Evolutionary conservation across 2,113 vertebrate genomes (phyloP), one percentile per base, ranked within the genome.

Genomic region (Tringa solitaria): DNA sequence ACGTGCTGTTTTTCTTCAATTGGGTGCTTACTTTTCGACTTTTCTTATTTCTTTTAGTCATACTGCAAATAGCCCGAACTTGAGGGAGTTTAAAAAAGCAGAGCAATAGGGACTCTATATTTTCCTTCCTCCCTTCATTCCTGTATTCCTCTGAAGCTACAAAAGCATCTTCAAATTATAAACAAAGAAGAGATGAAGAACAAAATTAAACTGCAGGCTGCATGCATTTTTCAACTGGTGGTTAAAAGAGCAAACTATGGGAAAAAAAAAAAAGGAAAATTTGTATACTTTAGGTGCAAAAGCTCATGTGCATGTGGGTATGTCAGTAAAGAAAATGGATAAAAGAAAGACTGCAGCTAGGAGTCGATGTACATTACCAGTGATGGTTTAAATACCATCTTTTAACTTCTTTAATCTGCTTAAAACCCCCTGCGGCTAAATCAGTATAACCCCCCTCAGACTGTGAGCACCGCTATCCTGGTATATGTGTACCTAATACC

Each of bases 351-450:
- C 1, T 73, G 53, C 63, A 84, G 37, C 45, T 83, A 89, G 53
- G n/a, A 96, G 69, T 12, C 4, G 1, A 57, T 69, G 41, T 93
- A 94, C 41, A 32, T 95, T 93, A 73, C 59, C 50, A 77, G 54
- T 26, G 45, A 61, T 79, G 87, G 70, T 82, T 91, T 95, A 90
- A 93, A 95, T 61, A 63, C 45, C 37, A 83, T 77, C 87, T 90
- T 92, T 94, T 85, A 89, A 90, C 63, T 90, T 83, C 54, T 83
- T 93, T 95, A 93, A 96, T 94, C 90, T 94, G 75, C 93, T 94
- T 95, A 39, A 90, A 94, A 69, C 3, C 63, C 72, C 82, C 92
- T 91, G 88, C 72, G 82, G 93, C 75, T 94, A 92, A 83, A 93
- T 96, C 92, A 81, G 85, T 91, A 90, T 85, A 96, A 96, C 77